Conservation (phyloP, 2,888 invertebrate genomes). For the Microplitis manilae region DNA sequence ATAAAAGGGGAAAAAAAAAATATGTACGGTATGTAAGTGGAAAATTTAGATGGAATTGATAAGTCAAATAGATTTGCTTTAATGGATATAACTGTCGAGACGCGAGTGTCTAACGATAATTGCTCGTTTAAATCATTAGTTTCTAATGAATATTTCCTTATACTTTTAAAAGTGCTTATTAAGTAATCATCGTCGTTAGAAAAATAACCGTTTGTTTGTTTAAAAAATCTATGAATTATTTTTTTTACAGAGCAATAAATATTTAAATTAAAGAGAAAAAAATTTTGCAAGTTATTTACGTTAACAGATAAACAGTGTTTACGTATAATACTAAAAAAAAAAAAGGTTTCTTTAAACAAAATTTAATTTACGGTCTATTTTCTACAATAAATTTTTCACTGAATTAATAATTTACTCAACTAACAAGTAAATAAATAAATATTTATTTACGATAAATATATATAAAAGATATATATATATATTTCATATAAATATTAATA, state of each 20-base stretch:
- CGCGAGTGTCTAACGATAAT: neutral
- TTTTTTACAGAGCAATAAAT: neutral
- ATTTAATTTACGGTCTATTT: neutral
- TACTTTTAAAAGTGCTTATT: neutral
- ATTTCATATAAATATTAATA: neutral
- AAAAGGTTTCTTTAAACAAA: neutral
- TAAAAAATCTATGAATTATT: neutral
- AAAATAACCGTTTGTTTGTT: neutral
- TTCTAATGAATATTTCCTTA: neutral
- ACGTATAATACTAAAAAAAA: neutral
- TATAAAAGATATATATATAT: neutral
- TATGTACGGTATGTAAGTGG: neutral
- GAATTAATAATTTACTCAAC: neutral
- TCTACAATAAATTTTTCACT: neutral
- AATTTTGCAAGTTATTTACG: neutral
- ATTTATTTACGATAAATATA: neutral
- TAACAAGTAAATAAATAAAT: slow-evolving; percentile 1
- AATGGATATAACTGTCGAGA: neutral
- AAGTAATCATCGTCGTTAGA: neutral
- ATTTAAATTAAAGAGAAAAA: neutral
- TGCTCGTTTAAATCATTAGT: neutral
- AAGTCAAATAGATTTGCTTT: neutral
- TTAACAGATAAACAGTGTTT: neutral
- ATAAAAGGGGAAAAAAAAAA: neutral
- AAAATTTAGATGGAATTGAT: neutral